Percentiles rank a stretch among this genome's conserved stretches.
phyloP scores from a whole-genome alignment of 2,797 vertebrate species.

The Xiphophorus birchmanni region DNA sequence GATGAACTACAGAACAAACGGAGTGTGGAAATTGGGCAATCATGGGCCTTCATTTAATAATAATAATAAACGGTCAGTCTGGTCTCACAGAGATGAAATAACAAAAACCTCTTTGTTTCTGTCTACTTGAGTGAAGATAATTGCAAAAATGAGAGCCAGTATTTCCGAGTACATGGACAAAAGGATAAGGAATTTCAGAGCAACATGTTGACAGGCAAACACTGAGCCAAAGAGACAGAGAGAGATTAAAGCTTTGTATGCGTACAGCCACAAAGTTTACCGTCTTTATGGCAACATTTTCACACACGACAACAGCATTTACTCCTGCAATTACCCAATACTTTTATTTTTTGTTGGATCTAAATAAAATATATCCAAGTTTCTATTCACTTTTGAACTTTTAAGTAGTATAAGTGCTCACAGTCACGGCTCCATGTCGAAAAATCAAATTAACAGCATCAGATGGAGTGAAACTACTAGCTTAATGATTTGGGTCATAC shows the following conservation, averaged over 20 bases:
- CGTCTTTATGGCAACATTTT: neutral
- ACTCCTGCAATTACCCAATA: neutral
- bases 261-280: conserved; percentile 1
- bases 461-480: neutral
- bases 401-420: neutral
- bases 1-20: neutral
- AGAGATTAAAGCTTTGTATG: conserved; percentile 9
- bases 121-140: conserved; percentile 55
- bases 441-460: neutral
- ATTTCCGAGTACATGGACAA: conserved; percentile 21
- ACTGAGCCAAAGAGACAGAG: conserved; percentile 25
- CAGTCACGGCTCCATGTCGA: neutral
- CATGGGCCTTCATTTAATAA: conserved; percentile 1
- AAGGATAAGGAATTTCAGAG: conserved; percentile 36
- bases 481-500: neutral
- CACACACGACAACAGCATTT: neutral
- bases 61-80: conserved; percentile 14
- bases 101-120: conserved; percentile 51
- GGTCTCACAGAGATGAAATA: conserved; percentile 53
- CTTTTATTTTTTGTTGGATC: neutral
- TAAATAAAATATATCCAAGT: neutral
- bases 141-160: conserved; percentile 18
- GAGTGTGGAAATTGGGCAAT: neutral
- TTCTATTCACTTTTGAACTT: neutral
- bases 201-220: conserved; percentile 10